phyloP scores from a whole-genome alignment of 2,797 vertebrate species.

The Urosaurus nigricauda region DNA sequence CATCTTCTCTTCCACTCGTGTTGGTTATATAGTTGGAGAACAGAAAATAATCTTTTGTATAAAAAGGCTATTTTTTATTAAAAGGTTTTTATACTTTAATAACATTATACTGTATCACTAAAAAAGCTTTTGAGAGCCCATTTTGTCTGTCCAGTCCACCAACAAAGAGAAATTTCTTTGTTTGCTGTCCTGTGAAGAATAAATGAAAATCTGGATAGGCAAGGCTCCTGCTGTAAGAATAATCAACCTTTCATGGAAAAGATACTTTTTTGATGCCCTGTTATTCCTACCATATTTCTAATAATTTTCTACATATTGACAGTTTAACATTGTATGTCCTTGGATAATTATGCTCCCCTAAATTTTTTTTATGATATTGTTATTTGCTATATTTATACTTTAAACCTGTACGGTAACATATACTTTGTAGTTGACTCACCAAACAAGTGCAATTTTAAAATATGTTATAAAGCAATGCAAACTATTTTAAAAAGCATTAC shows the following conservation, averaged over 20 bases:
- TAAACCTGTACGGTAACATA: too few relatives aligned
- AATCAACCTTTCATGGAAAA: constrained; percentile 20
- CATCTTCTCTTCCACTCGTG: not conserved
- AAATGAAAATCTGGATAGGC: not conserved
- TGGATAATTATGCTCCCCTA: constrained; percentile 53
- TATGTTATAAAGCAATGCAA: too few relatives aligned
- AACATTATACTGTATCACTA: not conserved
- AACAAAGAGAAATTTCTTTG: not conserved
- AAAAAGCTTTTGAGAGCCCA: constrained; percentile 4
- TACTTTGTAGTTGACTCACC: too few relatives aligned
- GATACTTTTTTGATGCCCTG: constrained; percentile 33
- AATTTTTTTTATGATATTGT: not conserved
- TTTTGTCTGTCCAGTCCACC: not conserved
- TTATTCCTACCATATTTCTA: constrained; percentile 6
- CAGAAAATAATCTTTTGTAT: not conserved
- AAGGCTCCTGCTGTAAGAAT: not conserved
- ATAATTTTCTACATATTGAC: constrained; percentile 37
- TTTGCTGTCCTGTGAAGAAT: not conserved
- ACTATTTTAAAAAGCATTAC: too few relatives aligned
- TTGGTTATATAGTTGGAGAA: not conserved
- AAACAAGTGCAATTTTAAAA: too few relatives aligned
- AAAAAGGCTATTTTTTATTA: not conserved
- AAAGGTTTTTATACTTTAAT: not conserved
- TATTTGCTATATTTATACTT: too few relatives aligned
- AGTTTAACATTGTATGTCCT: constrained; percentile 56